These are phyloP conservation scores for Nebria brevicollis DNA, from an alignment of 2,888 invertebrate genomes.

Conservation along the genomic window DNA sequence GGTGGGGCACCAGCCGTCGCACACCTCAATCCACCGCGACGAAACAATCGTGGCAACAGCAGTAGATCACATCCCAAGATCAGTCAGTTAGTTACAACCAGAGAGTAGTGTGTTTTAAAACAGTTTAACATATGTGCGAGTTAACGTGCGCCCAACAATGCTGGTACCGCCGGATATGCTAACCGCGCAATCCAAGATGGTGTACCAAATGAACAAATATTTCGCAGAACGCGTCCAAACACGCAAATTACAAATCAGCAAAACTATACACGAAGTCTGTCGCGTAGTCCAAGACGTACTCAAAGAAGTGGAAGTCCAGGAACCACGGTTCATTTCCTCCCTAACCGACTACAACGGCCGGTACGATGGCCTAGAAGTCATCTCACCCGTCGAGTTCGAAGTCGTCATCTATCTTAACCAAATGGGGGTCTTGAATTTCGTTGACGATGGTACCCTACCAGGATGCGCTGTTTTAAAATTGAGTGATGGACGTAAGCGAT, in stretches of 20 bases:
- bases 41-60: slow-evolving; percentile 9
- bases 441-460: slow-evolving; percentile 92
- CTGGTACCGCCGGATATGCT: slow-evolving; percentile 93
- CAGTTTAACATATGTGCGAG: slow-evolving; percentile 13
- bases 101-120: slow-evolving; percentile 5
- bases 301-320: slow-evolving; percentile 94
- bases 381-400: slow-evolving; percentile 93
- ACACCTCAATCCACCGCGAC: slow-evolving; percentile 3
- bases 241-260: slow-evolving; percentile 85
- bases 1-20: slow-evolving; percentile 16
- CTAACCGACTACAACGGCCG: slow-evolving; percentile 89
- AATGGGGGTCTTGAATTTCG: slow-evolving; percentile 97
- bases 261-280: slow-evolving; percentile 89
- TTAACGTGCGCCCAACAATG: slow-evolving; percentile 67
- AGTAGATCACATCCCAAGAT: slow-evolving; percentile 24
- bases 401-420: slow-evolving; percentile 95
- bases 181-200: slow-evolving; percentile 93
- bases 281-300: slow-evolving; percentile 93
- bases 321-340: slow-evolving; percentile 92
- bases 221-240: slow-evolving; percentile 90
- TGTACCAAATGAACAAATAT: slow-evolving; percentile 95
- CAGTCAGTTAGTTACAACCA: slow-evolving; percentile 28
- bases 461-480: slow-evolving; percentile 95
- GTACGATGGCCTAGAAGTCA: slow-evolving; percentile 92
- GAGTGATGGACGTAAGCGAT: slow-evolving; percentile 93